These are phyloP conservation scores for Dascyllus trimaculatus DNA, from an alignment of 2,113 vertebrate species.

Conservation along the genomic window DNA sequence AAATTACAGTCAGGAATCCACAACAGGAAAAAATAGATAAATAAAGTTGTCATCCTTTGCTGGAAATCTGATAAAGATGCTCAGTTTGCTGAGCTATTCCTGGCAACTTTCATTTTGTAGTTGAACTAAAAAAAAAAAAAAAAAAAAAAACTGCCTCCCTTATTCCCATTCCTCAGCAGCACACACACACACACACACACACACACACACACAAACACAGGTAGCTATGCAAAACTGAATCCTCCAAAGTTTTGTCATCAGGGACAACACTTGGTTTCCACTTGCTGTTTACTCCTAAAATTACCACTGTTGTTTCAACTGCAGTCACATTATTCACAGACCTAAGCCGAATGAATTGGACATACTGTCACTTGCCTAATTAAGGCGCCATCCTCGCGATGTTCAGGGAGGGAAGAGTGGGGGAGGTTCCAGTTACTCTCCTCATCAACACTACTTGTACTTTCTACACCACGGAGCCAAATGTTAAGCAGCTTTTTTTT, in stretches of 20 bases:
- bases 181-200: not conserved
- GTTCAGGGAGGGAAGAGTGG: constrained; percentile 24
- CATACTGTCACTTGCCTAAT: constrained; percentile 55
- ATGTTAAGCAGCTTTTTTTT: constrained; percentile 49
- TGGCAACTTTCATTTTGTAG: constrained; percentile 3
- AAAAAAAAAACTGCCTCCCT: not conserved
- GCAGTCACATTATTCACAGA: constrained; percentile 23
- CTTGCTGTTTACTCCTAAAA: constrained; percentile 26
- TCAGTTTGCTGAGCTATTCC: not conserved
- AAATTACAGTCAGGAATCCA: not conserved
- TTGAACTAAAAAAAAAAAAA: not conserved
- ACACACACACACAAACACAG: not conserved
- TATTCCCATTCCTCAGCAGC: not conserved
- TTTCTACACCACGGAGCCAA: constrained; percentile 47
- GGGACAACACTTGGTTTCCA: constrained; percentile 19
- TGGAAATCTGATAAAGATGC: not conserved
- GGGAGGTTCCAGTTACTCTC: constrained; percentile 35
- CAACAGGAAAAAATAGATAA: not conserved
- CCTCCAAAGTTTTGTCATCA: constrained; percentile 16
- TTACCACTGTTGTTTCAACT: not conserved
- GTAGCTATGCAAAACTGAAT: not conserved
- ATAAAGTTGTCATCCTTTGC: not conserved
- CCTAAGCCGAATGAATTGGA: constrained; percentile 36
- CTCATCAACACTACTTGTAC: constrained; percentile 48
- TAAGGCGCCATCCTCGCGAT: constrained; percentile 31